Conservation (phyloP, 2,888 invertebrate genomes). For the Cremastobaeus sp. region DNA sequence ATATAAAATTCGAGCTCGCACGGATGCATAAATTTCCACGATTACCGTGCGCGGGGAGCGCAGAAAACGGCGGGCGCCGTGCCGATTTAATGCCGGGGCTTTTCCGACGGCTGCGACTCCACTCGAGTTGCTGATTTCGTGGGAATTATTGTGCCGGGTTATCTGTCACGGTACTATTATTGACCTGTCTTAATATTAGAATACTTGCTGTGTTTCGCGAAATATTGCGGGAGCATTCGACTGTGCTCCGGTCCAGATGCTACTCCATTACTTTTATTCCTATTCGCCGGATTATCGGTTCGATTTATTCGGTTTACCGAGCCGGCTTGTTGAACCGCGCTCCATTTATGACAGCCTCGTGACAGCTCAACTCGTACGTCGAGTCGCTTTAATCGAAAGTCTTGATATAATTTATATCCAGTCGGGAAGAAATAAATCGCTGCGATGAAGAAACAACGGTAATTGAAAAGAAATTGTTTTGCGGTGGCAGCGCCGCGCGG, state of each 20-base stretch:
- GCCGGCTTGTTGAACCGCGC: conserved; percentile 16
- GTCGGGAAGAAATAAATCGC: conserved; percentile 9
- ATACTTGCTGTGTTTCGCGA: conserved; percentile 47
- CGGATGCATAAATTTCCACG: conserved; percentile 70
- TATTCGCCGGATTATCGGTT: conserved; percentile 20
- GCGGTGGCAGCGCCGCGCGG: not conserved
- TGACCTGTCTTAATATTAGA: conserved; percentile 58
- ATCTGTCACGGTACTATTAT: conserved; percentile 46
- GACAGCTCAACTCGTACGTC: conserved; percentile 8
- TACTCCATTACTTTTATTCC: conserved; percentile 6
- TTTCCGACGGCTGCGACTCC: conserved; percentile 45
- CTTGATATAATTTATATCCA: conserved; percentile 16
- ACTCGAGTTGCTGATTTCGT: conserved; percentile 34
- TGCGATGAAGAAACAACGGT: conserved; percentile 7
- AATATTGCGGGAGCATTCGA: conserved; percentile 41
- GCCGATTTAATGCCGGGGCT: conserved; percentile 56
- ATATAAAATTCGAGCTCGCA: conserved; percentile 63
- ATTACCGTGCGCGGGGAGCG: conserved; percentile 60
- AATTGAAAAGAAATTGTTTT: conserved; percentile 8
- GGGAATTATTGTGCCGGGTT: conserved; percentile 50
- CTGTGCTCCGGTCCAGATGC: conserved; percentile 7
- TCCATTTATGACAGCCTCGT: conserved; percentile 29
- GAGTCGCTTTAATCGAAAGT: conserved; percentile 9
- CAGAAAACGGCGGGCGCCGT: conserved; percentile 36
- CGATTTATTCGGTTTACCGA: conserved; percentile 19